Base-by-base conservation (phyloP, 2,113 vertebrate genomes). In the Oriolus oriolus region DNA sequence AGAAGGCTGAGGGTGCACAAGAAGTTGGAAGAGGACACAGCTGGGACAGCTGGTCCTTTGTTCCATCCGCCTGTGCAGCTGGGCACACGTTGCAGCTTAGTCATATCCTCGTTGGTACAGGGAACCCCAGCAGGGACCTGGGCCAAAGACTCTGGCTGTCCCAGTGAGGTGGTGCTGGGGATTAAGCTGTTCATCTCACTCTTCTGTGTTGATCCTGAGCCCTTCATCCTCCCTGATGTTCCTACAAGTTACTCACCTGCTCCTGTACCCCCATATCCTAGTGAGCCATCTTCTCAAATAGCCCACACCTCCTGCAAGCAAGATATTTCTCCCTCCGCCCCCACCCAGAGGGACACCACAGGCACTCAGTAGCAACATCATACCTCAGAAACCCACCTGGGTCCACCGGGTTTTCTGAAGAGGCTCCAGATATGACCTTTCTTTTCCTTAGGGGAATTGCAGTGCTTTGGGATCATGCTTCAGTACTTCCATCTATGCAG, bases 311-410 rank as follows among this genome's bases (percentile, higher is more conserved):
- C 23, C 76, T 63, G 39, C 42, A 68, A 82, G 3, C 33, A 68
- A 35, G 23, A 31, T 10, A 4, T 44, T 11, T 28, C n/a, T 59
- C n/a, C 5, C 15, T n/a, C 27, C 53, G 30, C 4, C 17, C 14
- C 24, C 15, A 16, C 8, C 21, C 5, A 1, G 0, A 14, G 15
- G 15, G 18, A 41, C 7, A 30, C 1, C 0, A 11, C 22, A 10
- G 9, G 17, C 26, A 37, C 45, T 50, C 7, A 14, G 52, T 7
- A 76, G 21, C 12, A 15, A 31, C 31, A 24, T 39, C 1, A 1
- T 19, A 22, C 22, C 13, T 66, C 65, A 56, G 59, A 28, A 41
- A 6, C 15, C 11, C 7, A 6, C n/a, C 44, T 49, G 39, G 6
- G 5, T 75, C 27, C 23, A 19, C 12, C 18, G 57, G 50, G 23